Evolutionary conservation across 2,113 vertebrate species (phyloP), one percentile per base, ranked within the genome.

Genomic region (Corydoras maculifer): DNA sequence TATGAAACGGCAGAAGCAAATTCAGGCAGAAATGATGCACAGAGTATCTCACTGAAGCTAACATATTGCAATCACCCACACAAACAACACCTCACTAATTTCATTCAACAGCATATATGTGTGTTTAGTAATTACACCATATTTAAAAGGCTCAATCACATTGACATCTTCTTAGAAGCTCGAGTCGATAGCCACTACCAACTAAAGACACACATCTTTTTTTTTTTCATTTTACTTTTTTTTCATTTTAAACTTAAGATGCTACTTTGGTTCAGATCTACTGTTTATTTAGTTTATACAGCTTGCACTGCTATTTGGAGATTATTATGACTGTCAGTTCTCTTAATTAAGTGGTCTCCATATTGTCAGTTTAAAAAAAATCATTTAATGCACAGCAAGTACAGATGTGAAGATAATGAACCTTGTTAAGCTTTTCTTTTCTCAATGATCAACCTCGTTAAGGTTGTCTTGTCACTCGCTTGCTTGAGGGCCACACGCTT

Each of bases 201-300:
- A 82, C 63, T 68, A 80, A 81, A 82, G 72, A 79, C 50, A 86
- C 78, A 83, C 80, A 80, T 62, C 67, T 80, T 75, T 65, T 77
- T 72, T 65, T 25, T 59, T 58, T 68, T 58, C 25, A 18, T 58
- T 61, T 50, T 73, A 50, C 43, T n/a, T 35, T 63, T 65, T 79
- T 81, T 78, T 80, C 68, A 12, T 79, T 55, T 57, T 57, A n/a
- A 7, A 57, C 6, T 77, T 76, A 74, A 79, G 67, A 65, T 84
- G 80, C 86, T 87, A 88, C 86, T 88, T 90, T 88, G 88, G 87
- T 83, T 84, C 86, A 80, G 68, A 78, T 87, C 85, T 87, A 88
- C 83, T 78, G 75, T 77, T 78, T 78, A 78, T 81, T 67, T 82
- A 86, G 76, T 83, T 69, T 79, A 84, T 80, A 87, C 65, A 61